These are phyloP conservation scores for Archips xylosteana DNA, from an alignment of 2,888 invertebrate genomes.

Conservation along the genomic window DNA sequence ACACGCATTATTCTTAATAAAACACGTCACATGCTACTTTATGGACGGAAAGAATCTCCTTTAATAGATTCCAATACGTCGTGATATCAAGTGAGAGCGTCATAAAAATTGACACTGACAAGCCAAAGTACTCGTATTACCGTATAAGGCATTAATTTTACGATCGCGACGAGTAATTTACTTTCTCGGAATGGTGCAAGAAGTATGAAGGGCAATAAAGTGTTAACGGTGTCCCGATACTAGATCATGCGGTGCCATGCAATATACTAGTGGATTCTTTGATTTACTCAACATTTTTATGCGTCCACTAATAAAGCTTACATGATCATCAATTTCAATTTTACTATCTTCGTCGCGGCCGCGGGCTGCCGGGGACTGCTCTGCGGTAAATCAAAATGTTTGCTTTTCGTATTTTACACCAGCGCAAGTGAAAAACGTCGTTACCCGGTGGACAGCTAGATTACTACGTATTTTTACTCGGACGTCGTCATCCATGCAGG, in stretches of 20 bases:
- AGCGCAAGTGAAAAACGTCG: conserved; percentile 16
- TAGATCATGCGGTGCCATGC: conserved; percentile 52
- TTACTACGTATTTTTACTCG: background rate
- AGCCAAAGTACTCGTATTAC: conserved; percentile 75
- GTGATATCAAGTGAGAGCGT: conserved; percentile 71
- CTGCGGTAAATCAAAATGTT: conserved; percentile 71
- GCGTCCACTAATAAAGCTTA: conserved; percentile 77
- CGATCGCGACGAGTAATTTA: conserved; percentile 77
- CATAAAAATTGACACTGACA: conserved; percentile 80
- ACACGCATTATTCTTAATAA: conserved; percentile 41
- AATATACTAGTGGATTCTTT: conserved; percentile 60
- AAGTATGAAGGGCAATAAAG: conserved; percentile 78
- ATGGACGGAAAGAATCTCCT: conserved; percentile 46
- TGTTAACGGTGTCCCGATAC: conserved; percentile 70
- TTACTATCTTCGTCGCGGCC: conserved; percentile 66
- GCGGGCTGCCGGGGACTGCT: conserved; percentile 60
- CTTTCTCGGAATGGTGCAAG: conserved; percentile 79
- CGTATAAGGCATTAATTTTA: conserved; percentile 80
- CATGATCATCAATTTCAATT: conserved; percentile 81
- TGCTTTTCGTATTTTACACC: conserved; percentile 56
- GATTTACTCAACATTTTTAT: conserved; percentile 78
- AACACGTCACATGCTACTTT: conserved; percentile 44
- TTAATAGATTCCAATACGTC: conserved; percentile 52
- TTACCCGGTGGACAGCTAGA: conserved; percentile 7
- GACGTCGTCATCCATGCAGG: background rate